Conservation (phyloP, 2,888 invertebrate genomes). For the Cephus pygmeus region DNA sequence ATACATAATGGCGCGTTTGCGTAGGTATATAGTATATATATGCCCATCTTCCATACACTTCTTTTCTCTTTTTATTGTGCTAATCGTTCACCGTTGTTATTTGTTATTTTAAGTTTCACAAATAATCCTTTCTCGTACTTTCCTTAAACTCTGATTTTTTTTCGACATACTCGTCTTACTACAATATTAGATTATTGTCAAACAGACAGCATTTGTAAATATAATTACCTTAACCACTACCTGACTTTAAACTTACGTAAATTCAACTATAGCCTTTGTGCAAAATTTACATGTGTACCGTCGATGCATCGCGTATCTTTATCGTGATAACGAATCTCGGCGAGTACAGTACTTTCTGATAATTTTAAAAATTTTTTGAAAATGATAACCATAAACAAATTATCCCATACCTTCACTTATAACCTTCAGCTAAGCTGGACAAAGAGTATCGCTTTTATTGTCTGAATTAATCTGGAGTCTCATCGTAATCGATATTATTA, state of each 20-base stretch:
- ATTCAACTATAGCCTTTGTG: slow-evolving; percentile 58
- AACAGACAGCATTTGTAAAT: slow-evolving; percentile 62
- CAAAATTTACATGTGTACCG: slow-evolving; percentile 57
- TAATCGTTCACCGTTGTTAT: background rate
- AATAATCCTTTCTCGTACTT: background rate
- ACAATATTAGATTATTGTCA: slow-evolving; percentile 62
- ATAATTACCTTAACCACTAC: slow-evolving; percentile 28
- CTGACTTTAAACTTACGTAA: slow-evolving; percentile 44
- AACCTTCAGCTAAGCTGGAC: slow-evolving; percentile 3
- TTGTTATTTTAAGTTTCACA: background rate
- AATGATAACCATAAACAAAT: background rate
- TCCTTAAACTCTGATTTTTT: background rate
- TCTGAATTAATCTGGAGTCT: slow-evolving; percentile 14
- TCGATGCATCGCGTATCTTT: slow-evolving; percentile 3
- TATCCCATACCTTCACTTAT: background rate
- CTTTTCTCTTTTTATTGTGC: background rate
- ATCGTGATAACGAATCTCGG: background rate
- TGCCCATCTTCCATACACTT: background rate
- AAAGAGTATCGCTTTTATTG: slow-evolving; percentile 18
- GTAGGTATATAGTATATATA: slow-evolving; percentile 4
- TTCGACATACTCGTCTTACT: slow-evolving; percentile 24
- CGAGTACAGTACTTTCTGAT: background rate
- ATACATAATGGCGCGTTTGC: slow-evolving; percentile 16
- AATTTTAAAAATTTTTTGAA: background rate
- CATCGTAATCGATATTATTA: slow-evolving; percentile 25